Evolutionary conservation across 2,888 invertebrate genomes (phyloP), one percentile per base, ranked within the genome.

Genomic region (Bimastos eiseni): DNA sequence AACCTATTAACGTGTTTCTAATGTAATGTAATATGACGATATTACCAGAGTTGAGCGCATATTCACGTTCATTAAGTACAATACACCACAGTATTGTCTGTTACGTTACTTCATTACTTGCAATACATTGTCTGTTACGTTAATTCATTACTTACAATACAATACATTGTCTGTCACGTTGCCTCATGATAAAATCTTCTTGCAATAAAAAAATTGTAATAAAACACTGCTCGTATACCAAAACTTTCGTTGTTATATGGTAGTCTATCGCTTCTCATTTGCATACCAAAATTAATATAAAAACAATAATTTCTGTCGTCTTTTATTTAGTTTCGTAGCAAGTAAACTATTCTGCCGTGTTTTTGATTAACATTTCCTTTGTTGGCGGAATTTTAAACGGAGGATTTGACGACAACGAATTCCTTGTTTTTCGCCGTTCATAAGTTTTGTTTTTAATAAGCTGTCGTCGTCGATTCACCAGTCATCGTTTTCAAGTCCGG

Each of bases 401-500:
- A n/a, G 30, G 70, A 30, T n/a, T 70, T n/a, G 70, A 70, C 70
- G n/a, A 70, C 70, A 13, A 70, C 11, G 21, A 24, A 3, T 55
- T 24, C n/a, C 2, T n/a, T 70, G 70, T 8, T n/a, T 70, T 70
- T 70, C 70, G n/a, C n/a, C n/a, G 30, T 70, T 70, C 17, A 70
- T 8, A n/a, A n/a, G 30, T n/a, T 70, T 70, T 70, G 70, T 70
- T 70, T 70, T 70, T 70, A 70, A 70, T 89, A 38, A 33, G 24
- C 30, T 24, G 30, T 24, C 38, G n/a, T n/a, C 30, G 89, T 34
- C 37, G 49, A 49, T 49, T n/a, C n/a, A 70, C 8, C n/a, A 0
- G 30, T n/a, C 70, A n/a, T 70, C 70, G 70, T 70, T 70, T 70
- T 70, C 70, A n/a, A n/a, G 70, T 70, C 70, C 70, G 70, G 70